phyloP scores from a whole-genome alignment of 2,888 invertebrate genomes.

The Balanococcus diminutus region DNA sequence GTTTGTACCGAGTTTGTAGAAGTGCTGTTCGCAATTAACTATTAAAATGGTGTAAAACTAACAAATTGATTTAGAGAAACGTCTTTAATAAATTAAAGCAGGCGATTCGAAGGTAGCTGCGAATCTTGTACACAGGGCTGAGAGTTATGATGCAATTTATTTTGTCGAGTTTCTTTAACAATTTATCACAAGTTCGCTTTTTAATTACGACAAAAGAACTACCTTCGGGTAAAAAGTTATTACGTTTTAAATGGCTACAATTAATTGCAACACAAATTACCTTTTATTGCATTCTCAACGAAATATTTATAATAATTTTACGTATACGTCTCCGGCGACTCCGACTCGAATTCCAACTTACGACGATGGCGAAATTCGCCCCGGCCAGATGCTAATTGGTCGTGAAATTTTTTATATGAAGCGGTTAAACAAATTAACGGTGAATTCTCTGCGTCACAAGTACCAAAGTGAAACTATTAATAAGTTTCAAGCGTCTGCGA shows the following conservation, averaged over 20 bases:
- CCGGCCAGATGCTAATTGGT: neutral
- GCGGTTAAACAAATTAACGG: neutral
- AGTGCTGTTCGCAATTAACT: neutral
- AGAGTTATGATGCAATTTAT: slow-evolving; percentile 37
- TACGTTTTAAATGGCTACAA: slow-evolving; percentile 38
- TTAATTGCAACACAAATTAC: slow-evolving; percentile 42
- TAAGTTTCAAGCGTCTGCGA: neutral
- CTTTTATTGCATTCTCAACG: slow-evolving; percentile 32
- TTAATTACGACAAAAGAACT: slow-evolving; percentile 31
- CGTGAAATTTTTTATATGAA: neutral
- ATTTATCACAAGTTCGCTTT: slow-evolving; percentile 42
- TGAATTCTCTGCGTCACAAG: neutral
- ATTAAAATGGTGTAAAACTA: slow-evolving; percentile 33
- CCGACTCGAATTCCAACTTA: neutral
- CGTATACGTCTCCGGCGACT: neutral
- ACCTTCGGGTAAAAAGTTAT: slow-evolving; percentile 33
- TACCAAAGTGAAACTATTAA: slow-evolving; percentile 23
- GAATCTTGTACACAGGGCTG: neutral
- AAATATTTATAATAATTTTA: slow-evolving; percentile 3
- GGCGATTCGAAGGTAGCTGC: neutral
- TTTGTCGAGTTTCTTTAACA: slow-evolving; percentile 17
- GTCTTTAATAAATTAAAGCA: slow-evolving; percentile 36
- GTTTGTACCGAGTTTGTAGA: too few relatives aligned
- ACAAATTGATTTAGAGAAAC: slow-evolving; percentile 39
- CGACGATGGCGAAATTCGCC: too few relatives aligned